A percentile compares a stretch with the other conserved stretches of the same genome.
Conservation (phyloP, 2,797 vertebrate species). For the Peromyscus melanophrys region DNA sequence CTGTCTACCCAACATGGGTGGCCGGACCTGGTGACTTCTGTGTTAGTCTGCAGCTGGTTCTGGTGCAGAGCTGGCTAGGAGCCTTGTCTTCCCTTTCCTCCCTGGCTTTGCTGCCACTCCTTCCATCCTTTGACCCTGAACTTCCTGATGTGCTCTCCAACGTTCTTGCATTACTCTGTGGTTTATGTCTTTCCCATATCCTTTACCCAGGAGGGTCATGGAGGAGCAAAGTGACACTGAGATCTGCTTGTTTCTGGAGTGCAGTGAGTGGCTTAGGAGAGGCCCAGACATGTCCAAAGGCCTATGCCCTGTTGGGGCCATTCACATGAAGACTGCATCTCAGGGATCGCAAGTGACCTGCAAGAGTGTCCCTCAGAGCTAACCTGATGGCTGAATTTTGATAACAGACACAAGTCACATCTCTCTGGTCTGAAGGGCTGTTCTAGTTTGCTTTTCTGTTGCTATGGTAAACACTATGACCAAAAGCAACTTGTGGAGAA, state of each 20-base stretch:
- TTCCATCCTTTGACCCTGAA: not conserved
- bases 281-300: not conserved
- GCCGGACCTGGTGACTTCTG: not conserved
- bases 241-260: not conserved
- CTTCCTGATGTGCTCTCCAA: not conserved
- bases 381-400: not conserved
- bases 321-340: not conserved
- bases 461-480: not conserved
- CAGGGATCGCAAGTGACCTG: not conserved
- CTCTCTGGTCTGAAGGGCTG: constrained; percentile 20
- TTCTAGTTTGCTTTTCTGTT: not conserved
- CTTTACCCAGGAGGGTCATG: not conserved
- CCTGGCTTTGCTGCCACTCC: not conserved
- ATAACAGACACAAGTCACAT: not conserved
- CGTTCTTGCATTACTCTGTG: not conserved
- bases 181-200: not conserved
- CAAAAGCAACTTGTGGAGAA: not conserved
- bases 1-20: not conserved
- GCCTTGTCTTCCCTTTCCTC: not conserved
- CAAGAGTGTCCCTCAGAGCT: not conserved
- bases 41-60: not conserved
- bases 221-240: not conserved
- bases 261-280: not conserved
- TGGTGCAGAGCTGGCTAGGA: not conserved
- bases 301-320: not conserved